A percentile compares a stretch with the other conserved stretches of the same genome.
phyloP scores from a whole-genome alignment of 2,888 invertebrate species.

The Amaurobius ferox region DNA sequence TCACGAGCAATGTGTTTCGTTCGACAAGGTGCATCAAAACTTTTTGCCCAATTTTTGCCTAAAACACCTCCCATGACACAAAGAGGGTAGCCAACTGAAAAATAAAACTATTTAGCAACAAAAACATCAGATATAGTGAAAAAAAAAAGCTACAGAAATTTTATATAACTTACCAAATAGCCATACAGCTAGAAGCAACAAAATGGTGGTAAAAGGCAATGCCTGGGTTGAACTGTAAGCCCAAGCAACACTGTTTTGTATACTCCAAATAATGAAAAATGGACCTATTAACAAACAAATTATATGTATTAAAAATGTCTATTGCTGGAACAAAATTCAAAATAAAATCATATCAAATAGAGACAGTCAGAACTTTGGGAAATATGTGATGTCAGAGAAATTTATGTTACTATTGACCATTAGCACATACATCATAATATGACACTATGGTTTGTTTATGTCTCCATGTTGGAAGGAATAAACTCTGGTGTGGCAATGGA shows the following conservation, averaged over 20 bases:
- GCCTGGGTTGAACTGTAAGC: constrained; percentile 80
- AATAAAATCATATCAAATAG: too few relatives aligned
- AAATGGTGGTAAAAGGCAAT: constrained; percentile 79
- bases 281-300: constrained; percentile 76
- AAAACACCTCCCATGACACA: constrained; percentile 80
- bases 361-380: too few relatives aligned
- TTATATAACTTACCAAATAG: constrained; percentile 74
- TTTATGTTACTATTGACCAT: too few relatives aligned
- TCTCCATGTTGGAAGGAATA: too few relatives aligned
- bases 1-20: constrained; percentile 80
- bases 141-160: too few relatives aligned
- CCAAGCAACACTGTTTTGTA: constrained; percentile 80
- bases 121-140: background rate
- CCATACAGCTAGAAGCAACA: constrained; percentile 79
- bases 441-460: too few relatives aligned
- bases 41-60: constrained; percentile 79
- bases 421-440: too few relatives aligned
- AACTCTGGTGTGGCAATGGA: too few relatives aligned
- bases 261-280: constrained; percentile 79
- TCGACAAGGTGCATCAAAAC: constrained; percentile 79
- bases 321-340: too few relatives aligned
- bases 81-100: constrained; percentile 80
- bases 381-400: too few relatives aligned
- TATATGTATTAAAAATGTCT: too few relatives aligned
- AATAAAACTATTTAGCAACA: too few relatives aligned